Conservation (phyloP, 1,140 invertebrate genomes). For the Helicoverpa armigera region DNA sequence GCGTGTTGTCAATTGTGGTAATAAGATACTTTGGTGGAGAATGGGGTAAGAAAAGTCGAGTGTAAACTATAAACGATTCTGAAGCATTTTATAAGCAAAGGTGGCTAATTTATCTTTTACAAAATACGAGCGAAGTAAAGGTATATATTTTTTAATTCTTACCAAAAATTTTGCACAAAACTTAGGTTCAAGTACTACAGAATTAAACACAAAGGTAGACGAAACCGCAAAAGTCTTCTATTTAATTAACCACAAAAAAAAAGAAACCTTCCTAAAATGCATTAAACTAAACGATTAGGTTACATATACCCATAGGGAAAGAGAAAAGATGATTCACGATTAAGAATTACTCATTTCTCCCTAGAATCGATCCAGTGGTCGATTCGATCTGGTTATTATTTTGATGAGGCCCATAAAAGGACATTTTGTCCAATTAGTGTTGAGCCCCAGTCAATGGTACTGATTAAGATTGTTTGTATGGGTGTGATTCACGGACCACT, state of each 20-base stretch:
- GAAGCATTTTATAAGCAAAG: no score
- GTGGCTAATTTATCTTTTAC: no score
- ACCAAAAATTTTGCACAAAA: no score
- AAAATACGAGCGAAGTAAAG: no score
- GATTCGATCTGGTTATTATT: constrained; percentile 47
- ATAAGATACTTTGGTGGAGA: no score
- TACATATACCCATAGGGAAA: constrained; percentile 6
- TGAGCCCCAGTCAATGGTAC: constrained; percentile 48
- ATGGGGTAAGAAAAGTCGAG: no score
- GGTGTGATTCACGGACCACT: constrained; percentile 52
- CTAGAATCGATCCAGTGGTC: constrained; percentile 39
- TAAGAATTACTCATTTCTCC: constrained; percentile 41
- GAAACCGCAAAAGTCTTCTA: no score
- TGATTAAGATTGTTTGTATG: constrained; percentile 51
- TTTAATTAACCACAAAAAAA: background rate
- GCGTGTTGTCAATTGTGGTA: no score
- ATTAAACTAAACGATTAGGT: background rate
- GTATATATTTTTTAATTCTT: no score
- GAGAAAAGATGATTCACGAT: constrained; percentile 15
- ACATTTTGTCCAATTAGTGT: constrained; percentile 73
- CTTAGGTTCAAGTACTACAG: no score
- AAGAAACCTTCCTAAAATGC: background rate
- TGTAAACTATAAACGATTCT: no score
- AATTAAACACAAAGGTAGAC: no score
- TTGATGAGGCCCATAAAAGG: constrained; percentile 62